A percentile compares a stretch with the other conserved stretches of the same genome.
phyloP scores from a whole-genome alignment of 2,113 vertebrate species.

The Leiothrix lutea region DNA sequence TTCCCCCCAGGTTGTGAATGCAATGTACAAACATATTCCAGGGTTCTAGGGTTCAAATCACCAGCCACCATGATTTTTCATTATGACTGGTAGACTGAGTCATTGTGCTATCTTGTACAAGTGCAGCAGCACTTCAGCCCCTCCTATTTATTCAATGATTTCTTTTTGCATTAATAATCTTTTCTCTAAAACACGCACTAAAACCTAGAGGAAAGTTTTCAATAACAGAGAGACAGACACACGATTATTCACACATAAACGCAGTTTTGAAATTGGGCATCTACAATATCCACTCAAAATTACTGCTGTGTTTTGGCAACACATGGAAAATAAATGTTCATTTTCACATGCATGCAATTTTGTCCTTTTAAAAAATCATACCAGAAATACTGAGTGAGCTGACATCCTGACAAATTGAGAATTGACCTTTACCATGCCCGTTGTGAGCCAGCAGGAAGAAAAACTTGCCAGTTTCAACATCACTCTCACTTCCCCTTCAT shows the following conservation, averaged over 20 bases:
- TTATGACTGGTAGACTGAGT: not conserved
- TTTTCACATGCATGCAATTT: not conserved
- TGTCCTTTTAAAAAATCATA: not conserved
- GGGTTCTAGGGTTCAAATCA: not conserved
- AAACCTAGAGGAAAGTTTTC: not conserved
- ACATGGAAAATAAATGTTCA: not conserved
- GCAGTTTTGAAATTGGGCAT: not conserved
- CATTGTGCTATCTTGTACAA: not conserved
- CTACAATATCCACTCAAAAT: not conserved
- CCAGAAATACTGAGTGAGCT: not conserved
- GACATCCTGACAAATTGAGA: constrained; percentile 30
- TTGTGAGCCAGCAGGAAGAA: constrained; percentile 38
- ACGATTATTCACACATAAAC: not conserved
- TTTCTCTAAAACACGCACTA: not conserved
- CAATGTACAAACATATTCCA: not conserved
- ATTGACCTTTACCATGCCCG: constrained; percentile 26
- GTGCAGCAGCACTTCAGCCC: not conserved
- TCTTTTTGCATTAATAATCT: not conserved
- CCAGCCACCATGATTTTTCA: not conserved
- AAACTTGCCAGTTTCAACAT: constrained; percentile 50
- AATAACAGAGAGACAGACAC: not conserved
- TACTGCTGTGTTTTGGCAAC: not conserved
- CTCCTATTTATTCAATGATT: not conserved
- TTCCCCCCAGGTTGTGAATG: not conserved
- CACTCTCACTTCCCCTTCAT: constrained; percentile 28